These are phyloP conservation scores for Latheticus oryzae DNA, from an alignment of 2,888 invertebrate genomes.

Conservation along the genomic window DNA sequence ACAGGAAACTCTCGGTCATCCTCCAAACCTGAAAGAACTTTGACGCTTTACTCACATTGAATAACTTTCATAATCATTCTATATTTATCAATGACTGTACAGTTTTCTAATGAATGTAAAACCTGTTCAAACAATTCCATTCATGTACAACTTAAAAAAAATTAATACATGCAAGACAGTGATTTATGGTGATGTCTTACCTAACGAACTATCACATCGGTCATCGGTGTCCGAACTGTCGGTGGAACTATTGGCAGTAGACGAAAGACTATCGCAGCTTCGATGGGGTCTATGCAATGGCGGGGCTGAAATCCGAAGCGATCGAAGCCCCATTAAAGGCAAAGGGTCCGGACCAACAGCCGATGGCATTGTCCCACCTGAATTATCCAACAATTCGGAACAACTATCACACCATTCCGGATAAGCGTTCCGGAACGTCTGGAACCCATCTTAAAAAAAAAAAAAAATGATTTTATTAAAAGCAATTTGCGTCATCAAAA, in stretches of 20 bases:
- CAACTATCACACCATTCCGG: slow-evolving; percentile 93
- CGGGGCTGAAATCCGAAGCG: slow-evolving; percentile 61
- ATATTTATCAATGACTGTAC: slow-evolving; percentile 30
- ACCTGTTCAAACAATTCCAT: slow-evolving; percentile 30
- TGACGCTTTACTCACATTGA: slow-evolving; percentile 19
- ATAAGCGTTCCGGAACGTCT: slow-evolving; percentile 83
- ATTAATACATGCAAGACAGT: too few relatives aligned
- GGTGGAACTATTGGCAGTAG: slow-evolving; percentile 64
- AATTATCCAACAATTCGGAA: slow-evolving; percentile 66
- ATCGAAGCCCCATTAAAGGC: slow-evolving; percentile 62
- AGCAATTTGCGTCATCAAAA: slow-evolving; percentile 17
- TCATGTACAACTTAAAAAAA: slow-evolving; percentile 18
- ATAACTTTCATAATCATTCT: slow-evolving; percentile 27
- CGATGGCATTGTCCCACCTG: slow-evolving; percentile 54
- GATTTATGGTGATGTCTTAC: slow-evolving; percentile 50
- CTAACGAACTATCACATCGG: slow-evolving; percentile 67
- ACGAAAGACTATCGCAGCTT: slow-evolving; percentile 62
- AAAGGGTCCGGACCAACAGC: slow-evolving; percentile 58
- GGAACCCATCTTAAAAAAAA: slow-evolving; percentile 83
- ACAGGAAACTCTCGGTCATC: slow-evolving; percentile 88
- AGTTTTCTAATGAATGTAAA: slow-evolving; percentile 27
- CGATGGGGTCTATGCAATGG: slow-evolving; percentile 58
- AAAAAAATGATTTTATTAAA: slow-evolving; percentile 10
- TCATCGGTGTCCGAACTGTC: slow-evolving; percentile 66
- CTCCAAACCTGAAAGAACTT: slow-evolving; percentile 66